Evolutionary conservation across 2,888 invertebrate genomes (phyloP).

Genomic region (Cosmia trapezina): DNA sequence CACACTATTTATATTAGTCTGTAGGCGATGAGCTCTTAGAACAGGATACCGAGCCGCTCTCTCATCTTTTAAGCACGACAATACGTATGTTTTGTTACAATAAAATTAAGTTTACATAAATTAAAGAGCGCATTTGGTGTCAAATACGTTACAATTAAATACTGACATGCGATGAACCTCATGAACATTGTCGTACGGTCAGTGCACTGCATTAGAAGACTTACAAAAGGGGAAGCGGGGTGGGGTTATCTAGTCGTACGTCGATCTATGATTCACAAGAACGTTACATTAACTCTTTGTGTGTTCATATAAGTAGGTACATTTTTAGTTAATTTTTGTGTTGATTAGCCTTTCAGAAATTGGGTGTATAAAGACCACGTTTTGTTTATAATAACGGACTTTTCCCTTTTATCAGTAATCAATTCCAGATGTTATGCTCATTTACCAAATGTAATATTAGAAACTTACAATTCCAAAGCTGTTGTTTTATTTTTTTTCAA

Average conservation of each 20-base stretch:
- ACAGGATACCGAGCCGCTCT: neutral
- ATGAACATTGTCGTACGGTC: neutral
- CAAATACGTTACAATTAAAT: neutral
- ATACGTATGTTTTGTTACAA: neutral
- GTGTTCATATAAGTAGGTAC: neutral
- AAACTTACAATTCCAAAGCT: constrained; percentile 72
- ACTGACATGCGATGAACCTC: no score
- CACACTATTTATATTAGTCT: no score
- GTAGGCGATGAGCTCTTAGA: neutral
- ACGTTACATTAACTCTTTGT: neutral
- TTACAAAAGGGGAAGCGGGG: neutral
- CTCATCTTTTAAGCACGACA: neutral
- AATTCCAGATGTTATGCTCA: constrained; percentile 81
- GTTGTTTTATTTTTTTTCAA: constrained; percentile 71
- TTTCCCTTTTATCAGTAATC: constrained; percentile 68
- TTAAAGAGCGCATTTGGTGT: neutral
- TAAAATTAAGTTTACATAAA: neutral
- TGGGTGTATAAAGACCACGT: constrained; percentile 24
- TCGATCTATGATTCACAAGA: neutral
- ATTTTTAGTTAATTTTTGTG: neutral
- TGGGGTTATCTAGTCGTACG: no score
- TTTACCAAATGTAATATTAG: constrained; percentile 78
- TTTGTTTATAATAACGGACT: constrained; percentile 63
- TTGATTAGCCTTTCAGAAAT: constrained; percentile 15
- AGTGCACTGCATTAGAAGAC: neutral